Base-by-base conservation (phyloP, 2,113 vertebrate species). In the Loxodonta africana region DNA sequence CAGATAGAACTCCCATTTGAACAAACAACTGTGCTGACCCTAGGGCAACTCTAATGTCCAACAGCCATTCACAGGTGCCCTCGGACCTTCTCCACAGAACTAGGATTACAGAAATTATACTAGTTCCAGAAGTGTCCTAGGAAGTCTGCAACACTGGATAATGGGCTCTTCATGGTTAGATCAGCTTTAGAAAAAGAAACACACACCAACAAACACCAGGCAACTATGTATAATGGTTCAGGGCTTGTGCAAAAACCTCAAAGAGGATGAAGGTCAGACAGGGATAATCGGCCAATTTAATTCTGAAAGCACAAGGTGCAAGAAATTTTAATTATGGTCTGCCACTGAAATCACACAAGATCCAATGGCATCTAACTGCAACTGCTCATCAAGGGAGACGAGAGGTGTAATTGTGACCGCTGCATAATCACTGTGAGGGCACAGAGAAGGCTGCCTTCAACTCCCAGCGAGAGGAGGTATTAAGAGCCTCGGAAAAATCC, bases 271-370 rank as follows among this genome's bases (percentile, higher is more conserved):
- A 98, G 97, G 97, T 98, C 97, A 98, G 96, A 77, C 95, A 94
- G 95, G 97, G 96, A 98, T 98, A 98, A 98, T 97, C 98, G 97
- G 97, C 95, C 97, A 96, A 97, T 98, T 98, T 97, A 94, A 98
- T 97, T 96, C 97, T 96, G 95, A 98, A 97, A 97, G 95, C 96
- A 97, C 97, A 96, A 98, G 95, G 97, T 96, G 97, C 94, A 97
- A 98, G 94, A 97, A 97, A 97, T 97, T 98, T 98, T 98, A 98
- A 98, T 98, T 97, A 98, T 97, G 97, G 98, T 97, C 97, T 97
- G 97, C 96, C 97, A 94, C 97, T 93, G 97, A 97, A 97, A 97
- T 98, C 98, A 98, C 97, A 97, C 97, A 95, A 96, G 98, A 97
- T 97, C 97, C 97, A 95, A 95, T 98, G 97, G 97, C 97, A 95